Base-by-base conservation (phyloP, 2,797 vertebrate genomes). In the Siniperca obscura region DNA sequence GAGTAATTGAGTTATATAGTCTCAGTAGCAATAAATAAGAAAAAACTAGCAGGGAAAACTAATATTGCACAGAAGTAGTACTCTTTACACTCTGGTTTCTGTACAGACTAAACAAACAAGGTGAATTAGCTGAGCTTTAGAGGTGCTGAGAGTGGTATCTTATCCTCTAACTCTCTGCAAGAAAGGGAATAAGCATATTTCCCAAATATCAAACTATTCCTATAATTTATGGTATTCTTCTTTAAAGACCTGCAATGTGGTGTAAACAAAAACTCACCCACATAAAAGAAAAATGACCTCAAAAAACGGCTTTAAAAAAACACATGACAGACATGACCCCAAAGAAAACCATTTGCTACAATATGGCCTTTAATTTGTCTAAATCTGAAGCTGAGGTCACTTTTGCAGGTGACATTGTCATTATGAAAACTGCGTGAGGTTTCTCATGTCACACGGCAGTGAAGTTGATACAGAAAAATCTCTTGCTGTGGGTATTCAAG, bases 401-500 rank as follows among this genome's bases (percentile, higher is more conserved):
- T 53, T 70, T 34, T 50, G 36, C 66, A 66, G 60, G 70, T 25
- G 10, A 59, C 36, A 25, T 48, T 19, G 13, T 61, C 27, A 56
- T 36, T 13, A 52, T 53, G 22, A 42, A 21, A 52, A 59, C 2
- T 27, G 38, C 19, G 5, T 4, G 36, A 53, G 44, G 62, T 56
- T 64, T 61, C 4, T 3, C 21, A 38, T 55, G 56, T 71, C 36
- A 27, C 70, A 66, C 48, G 61, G 57, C 68, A 76, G 66, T 56
- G 67, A 55, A 14, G 25, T 3, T 5, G 60, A 57, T 22, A 34
- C 16, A 57, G 27, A 53, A 36, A 69, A 13, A 44, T 14, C 9
- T 64, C 7, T 42, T 8, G 11, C 52, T 55, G 46, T 61, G 19
- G 10, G 21, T 44, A 22, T 81, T 78, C 81, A 87, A 78, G 70